These are phyloP conservation scores for Myotis daubentonii DNA, from an alignment of 2,797 vertebrate genomes.

Conservation along the genomic window DNA sequence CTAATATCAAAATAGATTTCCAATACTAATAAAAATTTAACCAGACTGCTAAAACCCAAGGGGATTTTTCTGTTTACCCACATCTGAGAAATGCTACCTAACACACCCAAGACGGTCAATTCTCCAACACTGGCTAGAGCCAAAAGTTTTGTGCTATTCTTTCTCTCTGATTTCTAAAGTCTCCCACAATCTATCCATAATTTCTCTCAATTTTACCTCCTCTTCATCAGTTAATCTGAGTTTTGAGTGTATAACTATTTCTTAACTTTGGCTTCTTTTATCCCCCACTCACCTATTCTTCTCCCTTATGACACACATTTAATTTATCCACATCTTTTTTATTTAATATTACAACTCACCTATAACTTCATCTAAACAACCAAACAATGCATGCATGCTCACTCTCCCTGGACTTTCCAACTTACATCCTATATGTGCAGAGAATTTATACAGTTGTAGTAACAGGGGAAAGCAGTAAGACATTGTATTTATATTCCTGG, in stretches of 20 bases:
- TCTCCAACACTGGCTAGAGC: background rate
- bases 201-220: background rate
- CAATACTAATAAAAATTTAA: constrained; percentile 48
- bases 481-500: background rate
- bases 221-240: background rate
- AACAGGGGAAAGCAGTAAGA: background rate
- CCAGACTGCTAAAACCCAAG: background rate
- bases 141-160: background rate
- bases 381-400: background rate
- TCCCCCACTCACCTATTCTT: background rate
- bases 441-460: background rate
- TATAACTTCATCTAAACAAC: background rate
- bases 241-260: background rate
- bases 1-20: background rate
- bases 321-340: background rate
- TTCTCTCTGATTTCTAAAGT: background rate
- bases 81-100: background rate
- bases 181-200: background rate
- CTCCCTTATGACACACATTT: background rate
- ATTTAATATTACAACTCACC: background rate
- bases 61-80: background rate
- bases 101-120: background rate
- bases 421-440: background rate
- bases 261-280: background rate
- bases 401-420: background rate